Evolutionary conservation across 2,113 vertebrate species (phyloP).

Genomic region (Bolborhynchus lineola): DNA sequence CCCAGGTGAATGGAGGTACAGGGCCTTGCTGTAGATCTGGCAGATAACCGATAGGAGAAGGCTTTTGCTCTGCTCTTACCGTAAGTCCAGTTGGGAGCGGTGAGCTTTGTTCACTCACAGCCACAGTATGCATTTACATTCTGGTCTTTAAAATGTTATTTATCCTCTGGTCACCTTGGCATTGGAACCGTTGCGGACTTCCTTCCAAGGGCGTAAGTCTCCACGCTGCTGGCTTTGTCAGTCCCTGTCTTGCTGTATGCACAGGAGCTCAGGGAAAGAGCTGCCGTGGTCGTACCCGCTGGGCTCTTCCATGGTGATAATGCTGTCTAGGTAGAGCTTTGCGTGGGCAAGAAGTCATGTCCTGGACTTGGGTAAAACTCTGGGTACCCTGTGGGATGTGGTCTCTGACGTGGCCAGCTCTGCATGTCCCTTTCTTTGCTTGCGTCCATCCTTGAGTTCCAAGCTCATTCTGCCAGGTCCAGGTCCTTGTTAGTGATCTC

Average conservation of each 20-base stretch:
- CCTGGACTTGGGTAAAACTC: not conserved
- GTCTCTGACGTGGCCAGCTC: not conserved
- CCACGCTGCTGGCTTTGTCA: not conserved
- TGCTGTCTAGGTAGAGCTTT: not conserved
- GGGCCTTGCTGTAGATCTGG: not conserved
- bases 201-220: not conserved
- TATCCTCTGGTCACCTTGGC: not conserved
- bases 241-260: not conserved
- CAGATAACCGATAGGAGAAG: not conserved
- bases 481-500: not conserved
- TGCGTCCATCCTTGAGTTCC: not conserved
- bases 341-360: not conserved
- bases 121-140: accelerated
- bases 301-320: not conserved
- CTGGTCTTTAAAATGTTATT: not conserved
- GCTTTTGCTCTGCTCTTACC: not conserved
- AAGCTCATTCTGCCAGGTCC: not conserved
- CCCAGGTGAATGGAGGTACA: not conserved
- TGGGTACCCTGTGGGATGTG: not conserved
- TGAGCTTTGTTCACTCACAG: not conserved
- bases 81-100: not conserved
- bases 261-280: not conserved
- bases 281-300: not conserved
- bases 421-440: not conserved
- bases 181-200: not conserved